These are phyloP conservation scores for Lophura nycthemera DNA, from an alignment of 2,113 vertebrate species.

Conservation along the genomic window DNA sequence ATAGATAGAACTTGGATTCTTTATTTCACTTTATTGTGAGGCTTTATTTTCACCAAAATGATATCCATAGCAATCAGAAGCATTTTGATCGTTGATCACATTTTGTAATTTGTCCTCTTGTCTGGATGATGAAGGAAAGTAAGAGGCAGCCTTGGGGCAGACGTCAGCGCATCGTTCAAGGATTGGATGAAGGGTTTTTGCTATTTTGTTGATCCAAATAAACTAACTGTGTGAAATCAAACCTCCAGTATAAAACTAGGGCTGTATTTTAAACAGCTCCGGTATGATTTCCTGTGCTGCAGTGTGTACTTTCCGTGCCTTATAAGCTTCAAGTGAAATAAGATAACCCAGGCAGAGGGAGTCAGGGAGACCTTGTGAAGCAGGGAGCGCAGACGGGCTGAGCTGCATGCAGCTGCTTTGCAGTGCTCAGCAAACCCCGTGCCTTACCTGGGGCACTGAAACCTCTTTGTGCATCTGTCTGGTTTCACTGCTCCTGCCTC, in stretches of 20 bases:
- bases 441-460: background rate
- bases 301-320: too few relatives aligned
- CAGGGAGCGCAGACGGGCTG: background rate
- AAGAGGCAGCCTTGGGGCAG: background rate
- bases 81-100: background rate
- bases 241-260: background rate
- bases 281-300: background rate
- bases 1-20: background rate
- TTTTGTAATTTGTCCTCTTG: background rate
- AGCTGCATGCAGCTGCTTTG: background rate
- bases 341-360: background rate
- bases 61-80: background rate
- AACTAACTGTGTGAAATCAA: background rate
- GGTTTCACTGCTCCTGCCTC: background rate
- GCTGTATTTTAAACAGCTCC: background rate
- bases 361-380: background rate
- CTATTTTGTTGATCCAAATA: background rate
- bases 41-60: background rate
- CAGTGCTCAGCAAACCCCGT: background rate
- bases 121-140: background rate
- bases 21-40: background rate
- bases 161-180: background rate
- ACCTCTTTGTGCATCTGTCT: fast-evolving
- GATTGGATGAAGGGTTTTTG: too few relatives aligned
- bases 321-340: background rate